A percentile compares a stretch with the other conserved stretches of the same genome.
Conservation (phyloP, 2,113 vertebrate species). For the Tautogolabrus adspersus region DNA sequence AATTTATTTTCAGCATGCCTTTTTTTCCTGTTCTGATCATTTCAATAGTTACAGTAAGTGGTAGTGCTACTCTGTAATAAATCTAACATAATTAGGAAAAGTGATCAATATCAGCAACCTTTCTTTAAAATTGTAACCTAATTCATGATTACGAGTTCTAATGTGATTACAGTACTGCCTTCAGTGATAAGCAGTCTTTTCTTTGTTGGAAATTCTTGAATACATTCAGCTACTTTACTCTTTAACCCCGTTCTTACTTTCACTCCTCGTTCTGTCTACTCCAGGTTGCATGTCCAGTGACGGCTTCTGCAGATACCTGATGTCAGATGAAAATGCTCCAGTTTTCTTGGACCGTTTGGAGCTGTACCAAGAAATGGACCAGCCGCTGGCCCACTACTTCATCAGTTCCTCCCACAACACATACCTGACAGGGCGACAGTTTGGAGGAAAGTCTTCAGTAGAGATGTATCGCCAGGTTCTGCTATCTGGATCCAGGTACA, state of each 20-base stretch:
- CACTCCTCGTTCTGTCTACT: neutral
- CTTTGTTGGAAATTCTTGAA: too few relatives aligned
- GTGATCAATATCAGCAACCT: neutral
- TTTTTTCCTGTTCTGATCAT: neutral
- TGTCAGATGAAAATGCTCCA: conserved; percentile 98
- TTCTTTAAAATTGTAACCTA: too few relatives aligned
- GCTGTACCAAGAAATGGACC: conserved; percentile 98
- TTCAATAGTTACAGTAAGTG: too few relatives aligned
- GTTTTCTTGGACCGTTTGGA: conserved; percentile 97
- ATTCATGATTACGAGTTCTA: too few relatives aligned
- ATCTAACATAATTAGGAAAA: too few relatives aligned
- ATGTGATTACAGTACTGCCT: too few relatives aligned
- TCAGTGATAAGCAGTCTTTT: too few relatives aligned
- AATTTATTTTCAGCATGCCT: neutral
- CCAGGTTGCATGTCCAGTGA: conserved; percentile 95
- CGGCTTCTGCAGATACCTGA: conserved; percentile 97
- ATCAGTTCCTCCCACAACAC: conserved; percentile 99
- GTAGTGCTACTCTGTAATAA: neutral
- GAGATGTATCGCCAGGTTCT: conserved; percentile 99
- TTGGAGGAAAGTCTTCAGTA: conserved; percentile 96
- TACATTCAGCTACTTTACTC: neutral
- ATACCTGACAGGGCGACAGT: conserved; percentile 96
- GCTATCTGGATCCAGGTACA: conserved; percentile 96
- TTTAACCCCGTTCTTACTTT: neutral
- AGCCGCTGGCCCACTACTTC: conserved; percentile 96